Base-by-base conservation (phyloP, 1,140 invertebrate genomes). In the Drosophila santomea region DNA sequence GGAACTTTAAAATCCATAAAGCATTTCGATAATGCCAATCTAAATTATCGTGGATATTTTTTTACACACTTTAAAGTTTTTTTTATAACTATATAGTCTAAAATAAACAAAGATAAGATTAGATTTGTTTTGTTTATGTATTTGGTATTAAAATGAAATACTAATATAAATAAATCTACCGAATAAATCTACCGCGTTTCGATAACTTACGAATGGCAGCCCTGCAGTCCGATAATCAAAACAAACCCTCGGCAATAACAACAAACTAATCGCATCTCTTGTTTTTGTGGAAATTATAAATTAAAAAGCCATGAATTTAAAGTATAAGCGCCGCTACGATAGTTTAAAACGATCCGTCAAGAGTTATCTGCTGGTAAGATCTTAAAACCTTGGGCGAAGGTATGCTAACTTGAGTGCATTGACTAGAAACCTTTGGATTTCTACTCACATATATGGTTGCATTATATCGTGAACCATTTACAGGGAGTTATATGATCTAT, bases 251-350 rank as follows among this genome's bases (percentile, higher is more conserved):
- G 23, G 14, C 44, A 50, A 35, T 35, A 44, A 54, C 23, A 66
- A 45, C 14, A 44, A 51, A 8, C 36, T 10, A 3, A 15, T 32
- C 6, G 11, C 35, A 8, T n/a, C 20, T 28, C 17, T 66, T 20
- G 14, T 54, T 66, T 51, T 52, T 44, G 23, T 20, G n/a, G 12
- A 28, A 45, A n/a, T 68, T 38, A 66, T 68, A 20, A 68, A 66
- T 68, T 66, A 68, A 68, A 68, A 68, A 28, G 36, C 11, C 12
- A 68, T 68, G 64, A 66, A 68, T 67, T 45, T 66, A 14, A 68
- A 68, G 25, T 68, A 68, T 10, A 68, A 68, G 15, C 61, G 64
- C 1, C 61, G 60, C 4, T 68, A 68, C 32, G 64, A 68, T 10
- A 68, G 62, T 3, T 23, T 68, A 1, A 68, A 68, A 10, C 64